These are phyloP conservation scores for Vultur gryphus DNA, from an alignment of 2,797 vertebrate genomes.

Conservation along the genomic window DNA sequence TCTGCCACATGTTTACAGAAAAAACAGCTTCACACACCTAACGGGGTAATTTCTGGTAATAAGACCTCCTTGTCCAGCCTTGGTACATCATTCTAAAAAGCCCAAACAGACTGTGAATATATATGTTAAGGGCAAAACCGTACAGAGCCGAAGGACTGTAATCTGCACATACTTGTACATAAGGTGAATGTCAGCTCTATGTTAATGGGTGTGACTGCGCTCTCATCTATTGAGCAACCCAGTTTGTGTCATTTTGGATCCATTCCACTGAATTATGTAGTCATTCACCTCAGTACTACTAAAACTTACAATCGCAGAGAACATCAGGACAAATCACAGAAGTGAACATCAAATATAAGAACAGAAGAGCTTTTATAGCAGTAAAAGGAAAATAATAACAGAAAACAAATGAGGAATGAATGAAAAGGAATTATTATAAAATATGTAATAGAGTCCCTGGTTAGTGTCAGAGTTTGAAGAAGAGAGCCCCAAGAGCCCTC, in stretches of 20 bases:
- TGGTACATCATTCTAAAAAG: not conserved
- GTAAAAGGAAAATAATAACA: not conserved
- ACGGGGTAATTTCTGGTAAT: not conserved
- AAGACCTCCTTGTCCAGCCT: not conserved
- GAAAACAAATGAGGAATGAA: not conserved
- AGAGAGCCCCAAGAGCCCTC: not conserved
- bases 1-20: not conserved
- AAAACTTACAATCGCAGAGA: not conserved
- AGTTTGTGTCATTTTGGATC: not conserved
- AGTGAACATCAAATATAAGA: not conserved
- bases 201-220: not conserved
- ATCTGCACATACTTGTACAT: not conserved
- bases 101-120: not conserved
- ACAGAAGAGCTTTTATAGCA: not conserved
- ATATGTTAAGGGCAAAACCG: not conserved
- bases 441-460: not conserved
- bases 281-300: not conserved
- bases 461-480: not conserved
- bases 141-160: not conserved
- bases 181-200: constrained; percentile 25
- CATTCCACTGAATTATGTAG: not conserved
- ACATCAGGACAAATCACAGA: not conserved
- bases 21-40: not conserved
- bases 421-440: not conserved
- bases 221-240: constrained; percentile 22